These are phyloP conservation scores for Scarus forsteni DNA, from an alignment of 2,797 vertebrate species.

Conservation along the genomic window DNA sequence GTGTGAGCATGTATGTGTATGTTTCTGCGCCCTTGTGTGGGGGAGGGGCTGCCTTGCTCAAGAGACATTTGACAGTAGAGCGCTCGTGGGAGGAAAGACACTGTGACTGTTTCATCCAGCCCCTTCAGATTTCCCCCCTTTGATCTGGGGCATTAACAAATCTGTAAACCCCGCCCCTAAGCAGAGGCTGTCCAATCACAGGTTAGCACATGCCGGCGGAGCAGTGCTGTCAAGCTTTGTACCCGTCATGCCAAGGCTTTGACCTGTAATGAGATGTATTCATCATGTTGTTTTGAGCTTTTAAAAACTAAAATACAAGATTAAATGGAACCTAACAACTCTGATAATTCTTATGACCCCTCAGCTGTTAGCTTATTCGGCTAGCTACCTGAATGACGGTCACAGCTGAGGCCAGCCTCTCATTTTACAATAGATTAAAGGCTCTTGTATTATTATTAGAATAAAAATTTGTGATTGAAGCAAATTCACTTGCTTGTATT, in stretches of 20 bases:
- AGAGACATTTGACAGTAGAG: slow-evolving; percentile 7
- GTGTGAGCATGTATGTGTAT: slow-evolving; percentile 1
- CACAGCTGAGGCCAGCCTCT: background rate
- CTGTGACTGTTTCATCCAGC: background rate
- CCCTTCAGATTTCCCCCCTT: background rate
- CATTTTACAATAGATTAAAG: background rate
- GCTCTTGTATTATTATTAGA: background rate
- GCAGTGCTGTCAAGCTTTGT: background rate
- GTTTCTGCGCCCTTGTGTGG: background rate
- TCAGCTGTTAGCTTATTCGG: background rate
- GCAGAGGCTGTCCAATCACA: background rate
- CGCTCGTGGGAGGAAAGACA: background rate
- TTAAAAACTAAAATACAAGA: background rate
- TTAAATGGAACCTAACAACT: too few relatives aligned
- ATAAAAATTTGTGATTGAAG: too few relatives aligned
- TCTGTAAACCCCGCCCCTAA: background rate
- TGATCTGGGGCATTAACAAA: background rate
- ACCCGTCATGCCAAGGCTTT: background rate
- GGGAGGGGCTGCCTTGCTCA: slow-evolving; percentile 10
- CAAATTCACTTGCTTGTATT: too few relatives aligned
- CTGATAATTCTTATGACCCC: background rate
- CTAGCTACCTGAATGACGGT: too few relatives aligned
- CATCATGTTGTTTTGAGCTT: background rate
- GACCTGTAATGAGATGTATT: background rate
- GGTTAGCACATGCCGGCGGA: background rate